Base-by-base conservation (phyloP, 2,113 vertebrate species). In the Laticauda laticaudata region DNA sequence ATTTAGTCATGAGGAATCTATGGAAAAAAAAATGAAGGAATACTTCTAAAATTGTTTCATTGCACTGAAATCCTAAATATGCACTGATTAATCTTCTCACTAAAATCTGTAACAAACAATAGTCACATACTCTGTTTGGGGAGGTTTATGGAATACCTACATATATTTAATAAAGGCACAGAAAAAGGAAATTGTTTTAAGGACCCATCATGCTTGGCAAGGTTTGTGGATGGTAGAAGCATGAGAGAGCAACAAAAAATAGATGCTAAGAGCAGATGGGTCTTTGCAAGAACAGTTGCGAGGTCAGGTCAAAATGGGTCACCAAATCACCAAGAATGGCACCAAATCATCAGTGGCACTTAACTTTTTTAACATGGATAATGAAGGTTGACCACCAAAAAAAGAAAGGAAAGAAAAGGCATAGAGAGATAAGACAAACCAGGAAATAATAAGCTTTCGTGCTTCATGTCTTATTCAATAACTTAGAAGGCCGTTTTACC, bases 1-100 rank as follows among this genome's bases (percentile, higher is more conserved):
- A 92, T 96, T 98, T 98, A 97, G 94, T 96, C 93, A 97, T 91
- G 94, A 97, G 96, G 94, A 97, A 96, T 97, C 96, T 96, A 48
- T 87, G 95, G 96, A 94, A 96, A 97, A 39, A 39, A 92, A 97
- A 97, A 97, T 95, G 48, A 51, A 51, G 9, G 48, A 51, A 95
- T 97, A 94, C 93, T 97, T 97, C 96, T 95, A 96, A 97, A 39
- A 96, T 97, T 97, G 92, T 26, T 96, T 97, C 95, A 93, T 96
- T 88, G 95, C 97, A 96, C 57, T 94, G 91, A 91, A 95, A 94
- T 92, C 85, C 75, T 86, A 9, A 56, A 91, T 20, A 57, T n/a
- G 48, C 69, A 29, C 93, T 91, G 54, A 34, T 56, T 85, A 91
- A 20, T 54, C 1, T 39, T 90, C 4, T 5, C 11, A 51, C 5